phyloP scores from a whole-genome alignment of 2,797 vertebrate genomes.

The Pangasius macronema region DNA sequence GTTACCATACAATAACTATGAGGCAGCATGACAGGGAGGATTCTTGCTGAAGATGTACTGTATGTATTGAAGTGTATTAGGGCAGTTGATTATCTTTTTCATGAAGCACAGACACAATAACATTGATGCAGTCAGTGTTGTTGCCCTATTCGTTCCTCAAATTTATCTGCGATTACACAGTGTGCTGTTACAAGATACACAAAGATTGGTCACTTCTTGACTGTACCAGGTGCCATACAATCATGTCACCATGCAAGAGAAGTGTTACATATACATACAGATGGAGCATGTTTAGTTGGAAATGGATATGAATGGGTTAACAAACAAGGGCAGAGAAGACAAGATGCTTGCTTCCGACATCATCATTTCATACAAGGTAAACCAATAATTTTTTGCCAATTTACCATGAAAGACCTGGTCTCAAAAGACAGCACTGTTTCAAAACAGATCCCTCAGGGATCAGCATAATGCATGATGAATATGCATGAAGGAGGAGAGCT shows the following conservation, averaged over 20 bases:
- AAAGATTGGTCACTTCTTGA: not conserved
- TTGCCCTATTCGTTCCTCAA: not conserved
- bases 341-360: constrained; percentile 26
- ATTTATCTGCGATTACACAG: not conserved
- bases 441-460: constrained; percentile 35
- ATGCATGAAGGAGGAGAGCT: constrained; percentile 58
- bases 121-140: not conserved
- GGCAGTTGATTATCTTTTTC: not conserved
- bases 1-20: not conserved
- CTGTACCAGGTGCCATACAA: not conserved
- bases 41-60: not conserved
- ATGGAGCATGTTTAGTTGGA: not conserved
- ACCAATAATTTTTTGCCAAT: constrained; percentile 40
- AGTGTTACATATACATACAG: not conserved
- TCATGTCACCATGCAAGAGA: not conserved
- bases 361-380: constrained; percentile 36
- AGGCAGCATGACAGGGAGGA: not conserved
- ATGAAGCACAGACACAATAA: not conserved
- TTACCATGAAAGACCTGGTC: constrained; percentile 40
- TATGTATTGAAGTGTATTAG: not conserved
- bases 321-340: constrained; percentile 25
- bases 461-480: constrained; percentile 53
- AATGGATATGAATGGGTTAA: constrained; percentile 47
- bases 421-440: constrained; percentile 24
- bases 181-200: not conserved